Evolutionary conservation across 2,797 vertebrate genomes (phyloP).

Genomic region (Taenioides sp.): DNA sequence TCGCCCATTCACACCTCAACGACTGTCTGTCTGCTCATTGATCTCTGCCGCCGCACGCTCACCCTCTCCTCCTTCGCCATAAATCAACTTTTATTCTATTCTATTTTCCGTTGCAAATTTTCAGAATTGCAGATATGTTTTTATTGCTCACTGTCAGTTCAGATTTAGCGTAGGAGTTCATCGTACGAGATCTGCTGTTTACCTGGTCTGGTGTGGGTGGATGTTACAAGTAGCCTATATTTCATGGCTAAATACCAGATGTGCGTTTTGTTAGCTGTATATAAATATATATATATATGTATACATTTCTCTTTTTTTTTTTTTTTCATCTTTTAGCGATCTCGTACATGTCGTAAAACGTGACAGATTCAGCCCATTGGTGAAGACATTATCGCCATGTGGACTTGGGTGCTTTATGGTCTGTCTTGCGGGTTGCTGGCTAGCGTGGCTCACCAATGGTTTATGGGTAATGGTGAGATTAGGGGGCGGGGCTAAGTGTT

Average conservation of each 20-base stretch:
- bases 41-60: neutral
- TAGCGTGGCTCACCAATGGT: conserved; percentile 52
- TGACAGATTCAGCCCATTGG: conserved; percentile 38
- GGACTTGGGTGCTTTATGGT: conserved; percentile 63
- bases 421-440: conserved; percentile 35
- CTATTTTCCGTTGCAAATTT: neutral
- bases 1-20: neutral
- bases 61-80: neutral
- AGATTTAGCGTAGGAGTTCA: neutral
- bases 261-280: conserved; percentile 16
- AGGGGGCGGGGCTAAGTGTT: conserved; percentile 5
- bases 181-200: conserved; percentile 16
- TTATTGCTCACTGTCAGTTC: neutral
- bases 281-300: neutral
- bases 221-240: neutral
- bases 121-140: neutral
- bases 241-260: conserved; percentile 6
- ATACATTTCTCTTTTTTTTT: conserved; percentile 6
- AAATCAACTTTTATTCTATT: neutral
- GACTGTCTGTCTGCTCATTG: neutral
- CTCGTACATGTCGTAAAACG: conserved; percentile 52
- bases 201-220: conserved; percentile 25
- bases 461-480: conserved; percentile 56
- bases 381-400: conserved; percentile 71
- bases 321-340: conserved; percentile 17